A percentile compares a stretch with the other conserved stretches of the same genome.
phyloP scores from a whole-genome alignment of 1,140 invertebrate genomes.

The Pararge aegeria region DNA sequence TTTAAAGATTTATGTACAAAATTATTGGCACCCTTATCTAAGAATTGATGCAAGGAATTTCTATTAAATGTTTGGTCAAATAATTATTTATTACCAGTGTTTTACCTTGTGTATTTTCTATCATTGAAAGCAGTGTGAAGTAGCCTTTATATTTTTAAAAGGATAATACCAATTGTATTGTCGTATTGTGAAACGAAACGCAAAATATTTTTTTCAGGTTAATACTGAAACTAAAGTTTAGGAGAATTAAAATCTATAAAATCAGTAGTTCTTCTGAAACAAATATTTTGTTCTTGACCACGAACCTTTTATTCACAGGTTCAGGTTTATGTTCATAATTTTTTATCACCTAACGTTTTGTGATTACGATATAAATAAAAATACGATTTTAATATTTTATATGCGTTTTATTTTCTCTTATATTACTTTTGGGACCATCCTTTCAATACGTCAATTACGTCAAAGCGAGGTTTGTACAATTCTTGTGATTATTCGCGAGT shows the following conservation, averaged over 20 bases:
- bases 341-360: background rate
- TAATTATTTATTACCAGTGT: background rate
- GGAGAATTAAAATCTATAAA: background rate
- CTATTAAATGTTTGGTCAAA: background rate
- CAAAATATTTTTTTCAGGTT: too few species aligned
- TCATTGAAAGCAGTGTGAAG: background rate
- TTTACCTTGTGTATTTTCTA: background rate
- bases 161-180: background rate
- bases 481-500: too few species aligned
- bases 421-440: background rate
- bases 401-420: background rate
- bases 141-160: background rate
- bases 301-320: too few species aligned
- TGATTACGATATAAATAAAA: background rate
- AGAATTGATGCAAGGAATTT: background rate
- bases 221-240: background rate
- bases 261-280: background rate
- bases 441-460: background rate
- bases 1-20: too few species aligned
- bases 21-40: too few species aligned
- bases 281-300: slow-evolving; percentile 1
- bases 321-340: background rate
- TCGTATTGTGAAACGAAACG: background rate
- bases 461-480: too few species aligned
- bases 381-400: background rate